A percentile compares a stretch with the other conserved stretches of the same genome.
Conservation (phyloP, 1,140 invertebrate species). For the Scaptomyza montana region DNA sequence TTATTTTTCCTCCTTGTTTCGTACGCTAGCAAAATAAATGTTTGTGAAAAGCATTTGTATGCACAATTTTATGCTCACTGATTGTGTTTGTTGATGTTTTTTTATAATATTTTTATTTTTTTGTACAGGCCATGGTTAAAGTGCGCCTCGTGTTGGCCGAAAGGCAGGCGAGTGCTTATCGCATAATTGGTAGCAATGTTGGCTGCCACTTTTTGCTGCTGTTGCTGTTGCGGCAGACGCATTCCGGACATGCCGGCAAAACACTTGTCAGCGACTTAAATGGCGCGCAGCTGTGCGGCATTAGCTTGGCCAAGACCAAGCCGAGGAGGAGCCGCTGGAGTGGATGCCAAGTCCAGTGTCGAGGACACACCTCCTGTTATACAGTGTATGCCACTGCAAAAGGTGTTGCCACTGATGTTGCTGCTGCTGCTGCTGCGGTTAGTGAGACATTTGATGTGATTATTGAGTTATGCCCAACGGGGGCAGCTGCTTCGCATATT, state of each 20-base stretch:
- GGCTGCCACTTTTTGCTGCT: slow-evolving; percentile 75
- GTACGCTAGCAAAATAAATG: slow-evolving; percentile 1
- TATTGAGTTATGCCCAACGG: slow-evolving; percentile 80
- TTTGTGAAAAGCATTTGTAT: slow-evolving; percentile 43
- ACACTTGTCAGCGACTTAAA: slow-evolving; percentile 81
- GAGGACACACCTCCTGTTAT: slow-evolving; percentile 61
- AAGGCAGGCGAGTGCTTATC: slow-evolving; percentile 62
- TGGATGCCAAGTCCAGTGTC: slow-evolving; percentile 14
- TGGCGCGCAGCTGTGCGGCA: slow-evolving; percentile 78
- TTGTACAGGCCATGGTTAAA: slow-evolving; percentile 19
- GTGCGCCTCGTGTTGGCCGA: slow-evolving; percentile 27
- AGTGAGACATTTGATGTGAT: slow-evolving; percentile 76
- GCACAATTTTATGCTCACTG: slow-evolving; percentile 47
- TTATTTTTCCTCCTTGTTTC: not conserved
- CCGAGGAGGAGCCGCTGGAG: slow-evolving; percentile 18
- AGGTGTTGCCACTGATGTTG: slow-evolving; percentile 30
- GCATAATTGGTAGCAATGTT: slow-evolving; percentile 81
- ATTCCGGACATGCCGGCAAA: slow-evolving; percentile 77
- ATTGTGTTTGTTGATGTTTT: slow-evolving; percentile 22
- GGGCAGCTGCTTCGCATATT: slow-evolving; percentile 73
- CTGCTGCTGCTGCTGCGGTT: slow-evolving; percentile 26
- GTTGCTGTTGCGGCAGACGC: slow-evolving; percentile 48
- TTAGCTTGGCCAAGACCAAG: slow-evolving; percentile 42
- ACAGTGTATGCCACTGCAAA: slow-evolving; percentile 39
- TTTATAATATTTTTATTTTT: slow-evolving; percentile 5